A percentile compares a stretch with the other conserved stretches of the same genome.
These are phyloP conservation scores for Sciurus carolinensis DNA, from an alignment of 2,797 vertebrate genomes.

Conservation along the genomic window DNA sequence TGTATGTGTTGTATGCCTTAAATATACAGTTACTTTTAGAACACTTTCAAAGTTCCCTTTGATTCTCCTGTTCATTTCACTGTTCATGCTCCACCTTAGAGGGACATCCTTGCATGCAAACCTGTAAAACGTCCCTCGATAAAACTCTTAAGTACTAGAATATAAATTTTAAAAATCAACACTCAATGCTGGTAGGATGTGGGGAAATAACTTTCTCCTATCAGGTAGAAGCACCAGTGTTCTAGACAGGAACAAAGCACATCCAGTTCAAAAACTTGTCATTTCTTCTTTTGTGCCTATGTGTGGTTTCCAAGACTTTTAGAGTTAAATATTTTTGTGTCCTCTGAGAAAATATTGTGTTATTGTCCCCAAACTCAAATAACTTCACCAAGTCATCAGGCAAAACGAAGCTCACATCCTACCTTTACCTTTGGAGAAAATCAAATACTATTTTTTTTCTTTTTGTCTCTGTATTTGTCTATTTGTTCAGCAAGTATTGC, in stretches of 20 bases:
- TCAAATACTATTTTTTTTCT: neutral
- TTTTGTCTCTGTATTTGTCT: rapidly evolving
- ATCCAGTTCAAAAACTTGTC: neutral
- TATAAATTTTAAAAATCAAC: neutral
- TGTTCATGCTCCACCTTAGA: neutral
- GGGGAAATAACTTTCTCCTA: neutral
- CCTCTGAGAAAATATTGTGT: slow-evolving; percentile 29
- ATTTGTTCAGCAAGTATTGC: neutral
- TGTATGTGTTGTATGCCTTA: neutral
- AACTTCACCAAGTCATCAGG: slow-evolving; percentile 30
- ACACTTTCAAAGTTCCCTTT: neutral
- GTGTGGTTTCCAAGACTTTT: neutral
- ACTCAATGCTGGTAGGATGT: neutral
- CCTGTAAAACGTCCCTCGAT: neutral
- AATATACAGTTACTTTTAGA: neutral
- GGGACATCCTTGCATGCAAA: neutral
- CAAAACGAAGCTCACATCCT: neutral
- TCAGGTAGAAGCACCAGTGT: neutral
- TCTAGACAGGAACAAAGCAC: neutral
- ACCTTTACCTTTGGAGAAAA: neutral
- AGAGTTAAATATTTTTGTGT: neutral
- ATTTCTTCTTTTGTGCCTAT: neutral
- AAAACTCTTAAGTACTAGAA: neutral
- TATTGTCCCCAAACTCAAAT: neutral
- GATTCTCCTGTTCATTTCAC: too few relatives aligned